These are phyloP conservation scores for Squalus acanthias DNA, from an alignment of 2,797 vertebrate species.

Conservation along the genomic window DNA sequence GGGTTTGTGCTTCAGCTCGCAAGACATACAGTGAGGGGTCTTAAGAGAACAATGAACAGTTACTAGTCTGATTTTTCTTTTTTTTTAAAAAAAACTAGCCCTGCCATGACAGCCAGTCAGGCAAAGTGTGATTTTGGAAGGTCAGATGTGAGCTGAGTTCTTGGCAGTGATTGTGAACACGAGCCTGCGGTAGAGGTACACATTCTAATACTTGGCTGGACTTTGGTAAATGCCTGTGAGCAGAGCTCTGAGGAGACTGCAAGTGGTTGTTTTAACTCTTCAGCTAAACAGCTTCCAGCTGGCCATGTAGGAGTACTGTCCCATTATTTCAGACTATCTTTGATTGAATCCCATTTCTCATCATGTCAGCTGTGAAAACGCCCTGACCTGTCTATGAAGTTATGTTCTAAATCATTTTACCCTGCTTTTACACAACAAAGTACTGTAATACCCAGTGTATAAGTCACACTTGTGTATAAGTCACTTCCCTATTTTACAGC, in stretches of 20 bases:
- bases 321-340: not conserved
- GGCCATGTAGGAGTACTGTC: not conserved
- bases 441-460: not conserved
- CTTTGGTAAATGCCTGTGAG: not conserved
- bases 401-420: slow-evolving; percentile 9
- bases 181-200: not conserved
- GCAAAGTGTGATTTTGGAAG: not conserved
- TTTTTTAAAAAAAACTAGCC: not conserved
- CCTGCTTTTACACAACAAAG: not conserved
- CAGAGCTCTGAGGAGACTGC: not conserved
- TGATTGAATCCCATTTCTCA: slow-evolving; percentile 20
- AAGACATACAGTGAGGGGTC: not conserved
- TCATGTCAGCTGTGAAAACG: slow-evolving; percentile 28
- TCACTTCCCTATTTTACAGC: not conserved
- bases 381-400: not conserved
- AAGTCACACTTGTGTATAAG: not conserved
- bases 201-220: not conserved
- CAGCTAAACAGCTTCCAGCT: slow-evolving; percentile 24
- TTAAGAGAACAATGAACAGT: not conserved
- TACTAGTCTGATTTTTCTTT: not conserved
- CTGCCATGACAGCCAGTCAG: not conserved
- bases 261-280: slow-evolving; percentile 18
- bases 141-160: slow-evolving; percentile 19
- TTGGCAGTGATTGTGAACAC: not conserved
- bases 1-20: not conserved